Conservation (phyloP, 2,888 invertebrate genomes). For the Coleophora flavipennella region DNA sequence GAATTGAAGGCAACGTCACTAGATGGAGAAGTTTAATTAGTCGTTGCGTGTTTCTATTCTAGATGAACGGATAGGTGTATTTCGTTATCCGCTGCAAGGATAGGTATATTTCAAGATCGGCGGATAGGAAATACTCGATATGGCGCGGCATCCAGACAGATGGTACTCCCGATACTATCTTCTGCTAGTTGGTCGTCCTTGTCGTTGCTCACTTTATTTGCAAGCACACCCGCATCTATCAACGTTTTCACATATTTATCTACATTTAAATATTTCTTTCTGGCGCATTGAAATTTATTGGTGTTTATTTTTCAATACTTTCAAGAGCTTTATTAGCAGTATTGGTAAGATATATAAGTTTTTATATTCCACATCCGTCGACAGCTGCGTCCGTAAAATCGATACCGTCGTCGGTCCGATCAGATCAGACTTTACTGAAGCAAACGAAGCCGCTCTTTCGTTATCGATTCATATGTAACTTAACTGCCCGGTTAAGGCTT, state of each 20-base stretch:
- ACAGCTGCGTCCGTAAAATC: slow-evolving; percentile 42
- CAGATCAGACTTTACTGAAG: slow-evolving; percentile 39
- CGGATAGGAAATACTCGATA: slow-evolving; percentile 46
- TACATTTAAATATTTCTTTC: neutral
- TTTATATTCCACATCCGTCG: slow-evolving; percentile 24
- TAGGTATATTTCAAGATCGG: slow-evolving; percentile 51
- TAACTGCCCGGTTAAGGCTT: slow-evolving; percentile 34
- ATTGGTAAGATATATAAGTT: slow-evolving; percentile 1
- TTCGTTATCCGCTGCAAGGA: slow-evolving; percentile 35
- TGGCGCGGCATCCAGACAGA: slow-evolving; percentile 46
- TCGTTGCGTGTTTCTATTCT: slow-evolving; percentile 39
- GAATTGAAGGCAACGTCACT: slow-evolving; percentile 23
- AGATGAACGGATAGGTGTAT: slow-evolving; percentile 41
- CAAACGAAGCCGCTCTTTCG: slow-evolving; percentile 54
- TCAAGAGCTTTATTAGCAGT: slow-evolving; percentile 5
- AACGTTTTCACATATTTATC: neutral
- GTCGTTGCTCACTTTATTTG: slow-evolving; percentile 41
- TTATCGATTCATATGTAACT: slow-evolving; percentile 52
- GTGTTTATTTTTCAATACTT: neutral
- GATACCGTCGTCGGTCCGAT: slow-evolving; percentile 33
- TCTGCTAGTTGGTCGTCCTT: slow-evolving; percentile 28
- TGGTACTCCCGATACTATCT: slow-evolving; percentile 47
- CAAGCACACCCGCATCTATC: slow-evolving; percentile 8
- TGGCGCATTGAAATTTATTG: neutral
- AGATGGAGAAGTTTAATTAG: slow-evolving; percentile 47